phyloP scores from a whole-genome alignment of 2,888 invertebrate species.

The Sarcophaga subvicina region DNA sequence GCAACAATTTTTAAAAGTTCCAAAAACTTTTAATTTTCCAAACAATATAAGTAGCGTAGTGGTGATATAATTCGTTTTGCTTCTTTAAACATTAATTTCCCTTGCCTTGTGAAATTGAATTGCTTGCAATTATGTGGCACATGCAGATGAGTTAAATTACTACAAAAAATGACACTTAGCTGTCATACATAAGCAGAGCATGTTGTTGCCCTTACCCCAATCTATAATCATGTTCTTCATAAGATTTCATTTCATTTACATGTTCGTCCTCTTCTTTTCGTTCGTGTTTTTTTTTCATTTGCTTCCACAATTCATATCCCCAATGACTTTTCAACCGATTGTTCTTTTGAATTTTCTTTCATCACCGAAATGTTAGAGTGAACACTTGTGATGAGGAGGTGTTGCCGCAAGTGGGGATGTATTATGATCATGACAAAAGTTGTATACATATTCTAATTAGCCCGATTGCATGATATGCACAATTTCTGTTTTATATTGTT shows the following conservation, averaged over 20 bases:
- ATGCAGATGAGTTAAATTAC: conserved; percentile 52
- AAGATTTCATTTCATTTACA: no score
- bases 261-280: no score
- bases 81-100: background rate
- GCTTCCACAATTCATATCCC: no score
- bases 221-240: no score
- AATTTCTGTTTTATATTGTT: conserved; percentile 9
- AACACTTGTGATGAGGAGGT: background rate
- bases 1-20: no score
- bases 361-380: no score
- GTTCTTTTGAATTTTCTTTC: no score
- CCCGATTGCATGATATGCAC: conserved; percentile 47
- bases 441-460: conserved; percentile 47
- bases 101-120: conserved; percentile 4
- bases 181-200: background rate
- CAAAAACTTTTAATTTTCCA: background rate
- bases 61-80: background rate
- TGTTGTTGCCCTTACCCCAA: background rate
- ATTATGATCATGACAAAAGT: background rate
- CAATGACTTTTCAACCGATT: no score
- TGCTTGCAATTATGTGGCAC: conserved; percentile 44
- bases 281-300: no score
- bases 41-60: background rate
- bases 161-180: conserved; percentile 3
- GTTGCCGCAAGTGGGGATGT: background rate